These are phyloP conservation scores for Knipowitschia caucasica DNA, from an alignment of 2,797 vertebrate species.

Conservation along the genomic window DNA sequence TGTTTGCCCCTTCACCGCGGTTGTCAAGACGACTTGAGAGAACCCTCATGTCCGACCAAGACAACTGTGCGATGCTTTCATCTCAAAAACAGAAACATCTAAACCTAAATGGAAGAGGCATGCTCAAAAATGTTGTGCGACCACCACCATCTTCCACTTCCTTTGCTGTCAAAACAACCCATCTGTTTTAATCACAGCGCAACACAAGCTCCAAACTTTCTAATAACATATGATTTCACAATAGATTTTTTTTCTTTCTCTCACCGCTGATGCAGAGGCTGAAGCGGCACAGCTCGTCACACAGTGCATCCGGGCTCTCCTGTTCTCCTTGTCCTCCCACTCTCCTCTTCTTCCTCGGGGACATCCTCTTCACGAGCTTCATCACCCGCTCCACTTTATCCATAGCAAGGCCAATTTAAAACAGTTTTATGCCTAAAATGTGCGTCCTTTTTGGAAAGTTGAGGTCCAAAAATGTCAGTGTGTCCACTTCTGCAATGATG, in stretches of 20 bases:
- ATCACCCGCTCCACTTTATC: constrained; percentile 83
- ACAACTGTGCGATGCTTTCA: too few relatives aligned
- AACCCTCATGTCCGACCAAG: too few relatives aligned
- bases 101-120: too few relatives aligned
- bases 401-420: constrained; percentile 58
- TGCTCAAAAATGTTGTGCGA: too few relatives aligned
- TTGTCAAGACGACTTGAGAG: too few relatives aligned
- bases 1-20: too few relatives aligned
- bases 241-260: constrained; percentile 30
- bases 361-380: constrained; percentile 85
- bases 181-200: too few relatives aligned
- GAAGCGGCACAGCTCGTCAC: constrained; percentile 81
- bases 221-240: too few relatives aligned
- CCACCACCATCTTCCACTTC: too few relatives aligned
- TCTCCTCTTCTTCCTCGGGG: constrained; percentile 79
- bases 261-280: constrained; percentile 84
- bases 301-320: constrained; percentile 78
- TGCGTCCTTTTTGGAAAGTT: not conserved
- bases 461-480: not conserved
- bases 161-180: too few relatives aligned
- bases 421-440: not conserved
- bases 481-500: constrained; percentile 2
- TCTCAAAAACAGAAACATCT: too few relatives aligned
- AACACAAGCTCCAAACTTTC: too few relatives aligned
- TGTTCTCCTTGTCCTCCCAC: constrained; percentile 74